Conservation (phyloP, 2,113 vertebrate genomes). For the Siniperca knerii region DNA sequence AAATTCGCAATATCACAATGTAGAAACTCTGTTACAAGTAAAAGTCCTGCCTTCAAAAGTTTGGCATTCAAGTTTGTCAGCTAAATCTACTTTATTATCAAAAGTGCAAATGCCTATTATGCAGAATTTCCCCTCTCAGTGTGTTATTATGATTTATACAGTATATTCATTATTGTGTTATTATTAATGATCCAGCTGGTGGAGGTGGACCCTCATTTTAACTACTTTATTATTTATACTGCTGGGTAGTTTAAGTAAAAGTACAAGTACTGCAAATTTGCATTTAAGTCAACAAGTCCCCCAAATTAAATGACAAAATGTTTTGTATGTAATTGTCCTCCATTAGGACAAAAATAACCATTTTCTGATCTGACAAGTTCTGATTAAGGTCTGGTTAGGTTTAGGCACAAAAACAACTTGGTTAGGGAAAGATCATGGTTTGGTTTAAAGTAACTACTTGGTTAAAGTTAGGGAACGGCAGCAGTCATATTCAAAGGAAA, state of each 20-base stretch:
- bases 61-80: background rate
- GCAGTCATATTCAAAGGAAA: background rate
- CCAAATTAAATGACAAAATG: too few species aligned
- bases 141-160: background rate
- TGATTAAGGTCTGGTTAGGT: background rate
- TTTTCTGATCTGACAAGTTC: background rate
- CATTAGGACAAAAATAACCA: background rate
- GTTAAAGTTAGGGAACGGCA: too few species aligned
- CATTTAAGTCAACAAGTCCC: too few species aligned
- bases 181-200: background rate
- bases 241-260: background rate
- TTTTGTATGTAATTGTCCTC: background rate
- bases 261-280: too few species aligned
- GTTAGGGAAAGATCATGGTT: background rate
- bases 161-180: background rate
- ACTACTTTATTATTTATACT: background rate
- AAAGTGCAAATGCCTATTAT: background rate
- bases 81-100: background rate
- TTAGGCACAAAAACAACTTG: background rate
- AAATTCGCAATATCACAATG: background rate
- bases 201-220: too few species aligned
- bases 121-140: background rate
- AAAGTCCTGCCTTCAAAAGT: background rate
- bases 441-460: background rate
- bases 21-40: background rate